Evolutionary conservation across 2,797 vertebrate species (phyloP), one percentile per base, ranked within the genome.

Genomic region (Rhyacichthys aspro): DNA sequence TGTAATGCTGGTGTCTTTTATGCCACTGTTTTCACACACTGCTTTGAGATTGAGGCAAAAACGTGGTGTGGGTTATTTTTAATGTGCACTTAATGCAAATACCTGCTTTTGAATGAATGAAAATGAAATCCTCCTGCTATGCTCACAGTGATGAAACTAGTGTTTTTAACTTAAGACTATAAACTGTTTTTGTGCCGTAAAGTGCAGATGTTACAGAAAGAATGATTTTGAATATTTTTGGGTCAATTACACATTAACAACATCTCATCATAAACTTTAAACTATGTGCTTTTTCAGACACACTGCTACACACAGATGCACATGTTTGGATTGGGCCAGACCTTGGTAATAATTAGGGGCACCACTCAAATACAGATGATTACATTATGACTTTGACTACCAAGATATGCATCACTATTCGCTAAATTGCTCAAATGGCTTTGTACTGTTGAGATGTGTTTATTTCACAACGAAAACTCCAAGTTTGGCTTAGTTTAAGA

Each of bases 1-100:
- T 50, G 55, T 55, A 72, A 72, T 84, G 82, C 84, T 88, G 85
- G 86, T 86, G 81, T 86, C 69, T 74, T 78, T 82, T 66, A 45
- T 69, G 45, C 38, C 43, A 62, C 65, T 46, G 47, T 63, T 62
- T 56, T 34, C 46, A 48, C 19, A 59, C 42, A 33, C 5, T 34
- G 14, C 12, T 9, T 57, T 46, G 34, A 9, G 45, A 61, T 44
- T 39, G 62, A 58, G 53, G 49, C 73, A 43, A 67, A 70, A 23
- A 28, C 7, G 54, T 61, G 59, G 36, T 69, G 8, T 50, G 58
- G 49, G 44, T 74, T 41, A 43, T 32, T 15, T 67, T 9, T 55
- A 41, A 69, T 82, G 76, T 85, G 68, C 79, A 72, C 38, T 45
- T 45, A 59, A 69, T 66, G 68, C 55, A 79, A 63, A 63, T 56